Evolutionary conservation across 2,113 vertebrate species (phyloP), one percentile per base, ranked within the genome.

Genomic region (Balaenoptera acutorostrata): DNA sequence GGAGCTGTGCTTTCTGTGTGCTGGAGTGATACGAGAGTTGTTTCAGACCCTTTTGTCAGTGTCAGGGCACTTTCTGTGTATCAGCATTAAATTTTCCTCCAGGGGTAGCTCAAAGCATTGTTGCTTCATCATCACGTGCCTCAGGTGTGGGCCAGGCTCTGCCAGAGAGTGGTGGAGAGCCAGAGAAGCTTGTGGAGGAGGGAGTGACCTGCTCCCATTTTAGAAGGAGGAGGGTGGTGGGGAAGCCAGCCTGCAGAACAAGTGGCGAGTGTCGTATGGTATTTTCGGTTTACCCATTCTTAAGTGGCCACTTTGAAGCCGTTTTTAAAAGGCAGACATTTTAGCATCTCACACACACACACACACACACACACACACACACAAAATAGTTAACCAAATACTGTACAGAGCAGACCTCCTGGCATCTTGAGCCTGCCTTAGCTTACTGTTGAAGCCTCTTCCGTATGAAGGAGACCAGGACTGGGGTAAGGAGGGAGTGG

Each of bases 281-380:
- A 41, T 64, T 93, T 94, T 68, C 68, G 75, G 77, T 29, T 94
- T 59, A 66, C 31, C 39, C 29, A 5, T 88, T 77, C 68, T 31
- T 84, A 25, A 3, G 74, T 86, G 86, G 68, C 74, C 46, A 71
- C 72, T 94, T 59, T 61, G 55, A 8, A 57, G 55, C 18, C 20
- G 7, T 57, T 57, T 57, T 21, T 21, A 57, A 57, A 57, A 57
- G 55, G 55, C 55, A 21, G 10, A 61, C 59, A 27, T 61, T 61
- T 8, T 27, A 61, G 59, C 59, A 61, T 11, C 55, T 7, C 55
- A 21, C 57, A 1, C 57, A 1, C 57, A 25, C 57, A 2, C 57
- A 2, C 57, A 7, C 57, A 8, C 57, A 8, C 59, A 23, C 57
- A 59, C 59, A 61, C 21, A 61, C 21, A 25, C 59, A 61, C 23